A percentile compares a stretch with the other conserved stretches of the same genome.
These are phyloP conservation scores for Myotis findleyi DNA, from an alignment of 2,797 vertebrate genomes.

Conservation along the genomic window DNA sequence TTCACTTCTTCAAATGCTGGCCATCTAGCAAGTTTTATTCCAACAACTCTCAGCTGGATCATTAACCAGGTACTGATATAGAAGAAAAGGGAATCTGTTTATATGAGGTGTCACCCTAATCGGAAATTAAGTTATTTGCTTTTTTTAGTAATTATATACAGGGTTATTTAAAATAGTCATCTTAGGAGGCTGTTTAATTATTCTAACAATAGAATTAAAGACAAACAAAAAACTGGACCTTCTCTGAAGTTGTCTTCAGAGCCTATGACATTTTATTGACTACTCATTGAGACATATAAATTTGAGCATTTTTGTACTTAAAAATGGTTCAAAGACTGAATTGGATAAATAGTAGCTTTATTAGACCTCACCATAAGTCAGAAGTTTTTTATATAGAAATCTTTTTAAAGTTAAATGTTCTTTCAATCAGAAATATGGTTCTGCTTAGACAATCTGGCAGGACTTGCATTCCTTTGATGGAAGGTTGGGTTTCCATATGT, in stretches of 20 bases:
- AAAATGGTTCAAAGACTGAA: constrained; percentile 43
- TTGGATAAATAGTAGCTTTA: neutral
- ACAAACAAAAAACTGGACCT: neutral
- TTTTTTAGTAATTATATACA: constrained; percentile 14
- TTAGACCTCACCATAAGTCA: constrained; percentile 8
- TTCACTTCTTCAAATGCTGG: constrained; percentile 4
- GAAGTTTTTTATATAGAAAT: constrained; percentile 29
- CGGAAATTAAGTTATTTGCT: neutral
- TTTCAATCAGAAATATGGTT: constrained; percentile 52
- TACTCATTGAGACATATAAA: neutral
- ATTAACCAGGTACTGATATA: neutral
- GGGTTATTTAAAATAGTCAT: neutral
- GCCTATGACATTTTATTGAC: neutral
- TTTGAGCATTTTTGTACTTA: neutral
- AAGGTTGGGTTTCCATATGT: neutral
- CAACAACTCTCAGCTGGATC: neutral
- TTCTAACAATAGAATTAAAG: neutral
- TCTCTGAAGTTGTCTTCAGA: neutral
- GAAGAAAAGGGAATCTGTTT: neutral
- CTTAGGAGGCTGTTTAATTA: neutral
- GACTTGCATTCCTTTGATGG: constrained; percentile 33
- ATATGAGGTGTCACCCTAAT: neutral
- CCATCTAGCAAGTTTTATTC: neutral
- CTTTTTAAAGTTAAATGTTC: constrained; percentile 19
- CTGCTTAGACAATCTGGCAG: constrained; percentile 28